A percentile compares a stretch with the other conserved stretches of the same genome.
Evolutionary conservation across 2,888 invertebrate species (phyloP).

Genomic region (Phoronis australis): DNA sequence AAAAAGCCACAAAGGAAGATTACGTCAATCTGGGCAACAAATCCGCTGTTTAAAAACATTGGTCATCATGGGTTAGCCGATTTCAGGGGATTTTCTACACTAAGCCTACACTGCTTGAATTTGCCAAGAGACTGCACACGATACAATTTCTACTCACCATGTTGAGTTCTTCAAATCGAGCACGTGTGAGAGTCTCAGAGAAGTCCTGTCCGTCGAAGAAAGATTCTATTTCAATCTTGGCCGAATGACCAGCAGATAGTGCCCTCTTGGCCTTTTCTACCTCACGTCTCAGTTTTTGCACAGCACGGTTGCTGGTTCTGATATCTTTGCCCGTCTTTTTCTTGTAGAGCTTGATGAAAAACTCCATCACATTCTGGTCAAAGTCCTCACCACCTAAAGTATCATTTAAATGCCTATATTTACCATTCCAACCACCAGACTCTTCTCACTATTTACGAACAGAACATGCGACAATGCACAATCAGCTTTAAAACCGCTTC

Average conservation of each 20-base stretch:
- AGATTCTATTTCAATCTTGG: slow-evolving; percentile 96
- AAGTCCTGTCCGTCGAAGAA: slow-evolving; percentile 98
- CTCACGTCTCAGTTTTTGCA: slow-evolving; percentile 92
- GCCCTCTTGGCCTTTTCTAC: slow-evolving; percentile 97
- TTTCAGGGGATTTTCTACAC: no score
- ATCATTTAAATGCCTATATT: not conserved
- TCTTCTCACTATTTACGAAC: no score
- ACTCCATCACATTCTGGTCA: slow-evolving; percentile 96
- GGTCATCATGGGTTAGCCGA: no score
- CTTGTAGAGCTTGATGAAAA: slow-evolving; percentile 97
- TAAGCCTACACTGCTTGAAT: no score
- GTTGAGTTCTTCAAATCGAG: slow-evolving; percentile 97
- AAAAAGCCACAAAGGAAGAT: no score
- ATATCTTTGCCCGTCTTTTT: slow-evolving; percentile 98
- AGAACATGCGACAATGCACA: no score
- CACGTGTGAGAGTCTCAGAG: slow-evolving; percentile 94
- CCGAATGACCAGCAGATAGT: slow-evolving; percentile 89
- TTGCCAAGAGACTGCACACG: no score
- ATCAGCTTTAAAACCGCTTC: no score
- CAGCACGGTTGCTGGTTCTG: slow-evolving; percentile 85
- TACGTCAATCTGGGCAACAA: no score
- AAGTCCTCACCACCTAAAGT: slow-evolving; percentile 87
- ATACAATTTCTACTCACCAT: no score
- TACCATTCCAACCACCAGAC: not conserved
- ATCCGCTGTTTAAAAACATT: no score